phyloP scores from a whole-genome alignment of 2,797 vertebrate species.

The Masticophis lateralis region DNA sequence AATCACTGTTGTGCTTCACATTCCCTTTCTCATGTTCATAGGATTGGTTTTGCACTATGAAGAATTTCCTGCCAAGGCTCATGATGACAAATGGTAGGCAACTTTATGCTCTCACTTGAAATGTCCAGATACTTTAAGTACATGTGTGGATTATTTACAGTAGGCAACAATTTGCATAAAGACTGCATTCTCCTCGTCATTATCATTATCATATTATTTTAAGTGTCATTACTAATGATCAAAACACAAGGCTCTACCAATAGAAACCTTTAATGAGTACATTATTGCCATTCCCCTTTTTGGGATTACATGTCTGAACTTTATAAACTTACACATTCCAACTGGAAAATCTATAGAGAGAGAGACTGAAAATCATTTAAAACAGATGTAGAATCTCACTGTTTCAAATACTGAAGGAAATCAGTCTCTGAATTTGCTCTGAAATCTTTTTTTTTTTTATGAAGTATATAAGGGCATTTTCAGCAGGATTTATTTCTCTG shows the following conservation, averaged over 20 bases:
- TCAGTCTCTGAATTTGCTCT: background rate
- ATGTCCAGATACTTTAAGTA: background rate
- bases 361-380: background rate
- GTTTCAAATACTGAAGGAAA: background rate
- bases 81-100: background rate
- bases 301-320: slow-evolving; percentile 21
- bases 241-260: background rate
- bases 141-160: background rate
- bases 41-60: background rate
- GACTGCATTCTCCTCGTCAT: background rate
- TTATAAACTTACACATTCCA: background rate
- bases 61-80: background rate
- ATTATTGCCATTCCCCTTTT: background rate
- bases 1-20: background rate
- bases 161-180: background rate
- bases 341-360: background rate
- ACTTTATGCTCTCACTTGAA: background rate
- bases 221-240: background rate
- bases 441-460: slow-evolving; percentile 20
- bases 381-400: background rate
- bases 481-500: background rate
- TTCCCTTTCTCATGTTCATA: background rate
- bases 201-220: background rate
- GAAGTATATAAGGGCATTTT: background rate
- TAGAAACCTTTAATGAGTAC: background rate